A percentile compares a stretch with the other conserved stretches of the same genome.
Conservation (phyloP, 2,888 invertebrate species). For the Lordiphosa andalusiaca region DNA sequence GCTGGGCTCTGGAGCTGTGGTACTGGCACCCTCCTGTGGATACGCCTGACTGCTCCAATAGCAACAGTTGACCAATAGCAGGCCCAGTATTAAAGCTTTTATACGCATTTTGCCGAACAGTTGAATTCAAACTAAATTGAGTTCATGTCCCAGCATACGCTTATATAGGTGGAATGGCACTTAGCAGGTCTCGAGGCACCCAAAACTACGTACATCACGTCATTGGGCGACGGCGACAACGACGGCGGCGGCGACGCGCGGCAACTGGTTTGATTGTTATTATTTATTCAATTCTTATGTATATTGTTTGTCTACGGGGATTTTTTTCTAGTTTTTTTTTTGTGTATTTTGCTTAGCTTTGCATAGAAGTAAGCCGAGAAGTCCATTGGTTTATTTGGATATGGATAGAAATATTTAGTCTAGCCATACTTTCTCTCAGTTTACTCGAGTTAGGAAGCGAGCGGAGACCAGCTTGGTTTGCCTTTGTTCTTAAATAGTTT, state of each 20-base stretch:
- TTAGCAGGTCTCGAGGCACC: constrained; percentile 18
- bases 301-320: constrained; percentile 19
- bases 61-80: constrained; percentile 22
- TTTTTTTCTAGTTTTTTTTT: constrained; percentile 20
- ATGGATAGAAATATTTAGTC: no score
- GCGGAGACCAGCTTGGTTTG: no score
- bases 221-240: not conserved
- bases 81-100: constrained; percentile 5
- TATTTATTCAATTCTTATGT: constrained; percentile 17
- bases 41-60: constrained; percentile 8
- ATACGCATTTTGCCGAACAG: constrained; percentile 19
- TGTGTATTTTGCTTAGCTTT: no score
- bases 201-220: not conserved
- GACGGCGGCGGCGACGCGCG: not conserved
- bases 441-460: no score
- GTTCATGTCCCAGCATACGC: constrained; percentile 22
- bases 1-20: constrained; percentile 11
- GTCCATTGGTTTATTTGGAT: no score
- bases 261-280: constrained; percentile 32
- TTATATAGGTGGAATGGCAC: constrained; percentile 27
- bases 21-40: constrained; percentile 17
- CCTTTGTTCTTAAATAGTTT: no score
- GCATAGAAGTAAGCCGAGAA: no score
- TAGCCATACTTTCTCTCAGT: no score
- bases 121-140: constrained; percentile 30